These are phyloP conservation scores for Scalopus aquaticus DNA, from an alignment of 2,113 vertebrate species.

Conservation along the genomic window DNA sequence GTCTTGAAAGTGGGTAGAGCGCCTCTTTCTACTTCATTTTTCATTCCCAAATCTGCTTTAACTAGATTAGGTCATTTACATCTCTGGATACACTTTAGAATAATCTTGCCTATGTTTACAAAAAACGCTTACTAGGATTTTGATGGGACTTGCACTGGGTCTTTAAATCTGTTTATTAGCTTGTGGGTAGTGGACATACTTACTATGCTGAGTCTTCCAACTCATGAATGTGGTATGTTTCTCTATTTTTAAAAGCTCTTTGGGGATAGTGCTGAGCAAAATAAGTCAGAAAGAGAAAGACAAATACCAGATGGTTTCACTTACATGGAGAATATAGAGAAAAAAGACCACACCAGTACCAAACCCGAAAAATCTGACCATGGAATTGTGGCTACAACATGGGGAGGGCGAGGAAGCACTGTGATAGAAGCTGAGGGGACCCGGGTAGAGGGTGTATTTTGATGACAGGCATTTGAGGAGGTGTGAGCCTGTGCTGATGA, in stretches of 20 bases:
- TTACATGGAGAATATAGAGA: too few relatives aligned
- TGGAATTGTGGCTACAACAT: too few relatives aligned
- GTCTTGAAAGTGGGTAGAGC: background rate
- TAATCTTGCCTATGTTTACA: background rate
- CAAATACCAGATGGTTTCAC: too few relatives aligned
- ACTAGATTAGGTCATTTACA: background rate
- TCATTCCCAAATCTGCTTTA: constrained; percentile 17
- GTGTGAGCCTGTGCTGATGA: too few relatives aligned
- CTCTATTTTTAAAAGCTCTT: background rate
- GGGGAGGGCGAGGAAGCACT: too few relatives aligned
- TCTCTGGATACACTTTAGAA: background rate
- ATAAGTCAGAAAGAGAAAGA: too few relatives aligned
- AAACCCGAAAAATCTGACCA: too few relatives aligned
- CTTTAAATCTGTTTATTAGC: background rate
- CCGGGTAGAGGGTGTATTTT: too few relatives aligned
- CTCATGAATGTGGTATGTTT: background rate
- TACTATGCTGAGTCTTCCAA: background rate
- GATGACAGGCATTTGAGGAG: too few relatives aligned
- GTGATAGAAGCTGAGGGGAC: too few relatives aligned
- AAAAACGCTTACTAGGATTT: background rate
- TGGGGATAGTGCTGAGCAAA: too few relatives aligned
- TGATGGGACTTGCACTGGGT: background rate
- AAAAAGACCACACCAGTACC: too few relatives aligned
- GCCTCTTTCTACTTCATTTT: background rate
- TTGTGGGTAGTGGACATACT: background rate